Base-by-base conservation (phyloP, 2,888 invertebrate species). In the Coenonympha arcania region DNA sequence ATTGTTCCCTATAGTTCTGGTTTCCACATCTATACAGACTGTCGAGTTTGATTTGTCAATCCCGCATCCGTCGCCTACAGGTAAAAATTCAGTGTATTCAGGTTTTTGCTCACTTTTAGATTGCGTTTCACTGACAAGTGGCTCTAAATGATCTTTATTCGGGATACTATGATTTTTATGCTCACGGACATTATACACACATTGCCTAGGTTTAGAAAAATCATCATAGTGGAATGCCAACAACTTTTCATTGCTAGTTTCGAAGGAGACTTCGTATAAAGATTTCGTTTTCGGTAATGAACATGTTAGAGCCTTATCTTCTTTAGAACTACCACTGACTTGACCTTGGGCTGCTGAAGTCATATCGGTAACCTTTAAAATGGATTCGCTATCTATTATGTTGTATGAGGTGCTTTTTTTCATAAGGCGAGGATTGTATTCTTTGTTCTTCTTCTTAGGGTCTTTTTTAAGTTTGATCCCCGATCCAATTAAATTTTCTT, bases 321-420 rank as follows among this genome's bases (percentile, higher is more conserved):
- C 53, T 13, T 46, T 41, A 6, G n/a, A 11, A 40, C 50, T 55
- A 5, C 47, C 53, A n/a, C 56, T 54, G 24, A 52, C 56, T 0
- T 58, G 45, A 41, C 62, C 64, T 20, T 65, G 62, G 6, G 62
- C 65, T 15, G 62, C 65, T 19, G 76, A 74, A 5, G 81, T 78
- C 79, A 84, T 80, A 47, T 85, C 79, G 20, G 84, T 84, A 4
- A 83, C 76, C 67, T 65, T 73, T 0, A 85, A 58, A 46, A 85
- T 58, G 1, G 76, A 71, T 65, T 85, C 84, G 51, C 85, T 85
- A 0, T 81, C 79, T 34, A 85, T 81, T 9, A 79, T 61, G 13
- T 71, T 68, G 55, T 79, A 83, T 15, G 85, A 84, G 13, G 72
- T 70, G 54, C 76, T 77, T 59, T 68, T 77, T 50, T 69, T 73